Evolutionary conservation across 2,888 invertebrate genomes (phyloP).

Genomic region (Calameuta idolon): DNA sequence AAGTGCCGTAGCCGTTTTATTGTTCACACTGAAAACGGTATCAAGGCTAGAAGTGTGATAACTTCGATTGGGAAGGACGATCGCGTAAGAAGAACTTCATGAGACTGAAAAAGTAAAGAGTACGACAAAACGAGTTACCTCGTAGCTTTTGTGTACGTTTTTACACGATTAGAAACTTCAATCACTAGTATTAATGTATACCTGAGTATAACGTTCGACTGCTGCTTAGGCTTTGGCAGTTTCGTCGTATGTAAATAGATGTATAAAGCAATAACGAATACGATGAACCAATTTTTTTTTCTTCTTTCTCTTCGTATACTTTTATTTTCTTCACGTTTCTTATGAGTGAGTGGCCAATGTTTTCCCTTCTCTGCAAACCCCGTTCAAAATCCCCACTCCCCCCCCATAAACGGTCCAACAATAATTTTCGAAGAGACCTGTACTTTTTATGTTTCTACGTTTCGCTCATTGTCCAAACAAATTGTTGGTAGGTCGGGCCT

Average conservation of each 20-base stretch:
- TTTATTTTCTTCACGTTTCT: conserved; percentile 14
- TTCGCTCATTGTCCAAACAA: conserved; percentile 1
- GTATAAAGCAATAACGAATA: conserved; percentile 54
- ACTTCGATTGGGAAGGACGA: neutral
- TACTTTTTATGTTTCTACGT: neutral
- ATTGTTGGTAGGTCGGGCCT: conserved; percentile 16
- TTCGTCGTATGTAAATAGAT: conserved; percentile 50
- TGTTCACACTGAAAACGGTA: neutral
- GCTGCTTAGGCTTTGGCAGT: conserved; percentile 8
- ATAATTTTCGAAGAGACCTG: neutral
- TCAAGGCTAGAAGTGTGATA: neutral
- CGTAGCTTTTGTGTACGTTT: conserved; percentile 61
- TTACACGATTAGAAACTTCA: conserved; percentile 40
- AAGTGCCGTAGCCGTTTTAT: neutral
- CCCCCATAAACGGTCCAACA: neutral
- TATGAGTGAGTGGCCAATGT: conserved; percentile 34
- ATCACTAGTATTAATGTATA: conserved; percentile 60
- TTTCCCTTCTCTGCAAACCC: neutral
- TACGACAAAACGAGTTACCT: conserved; percentile 62
- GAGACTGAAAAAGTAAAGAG: conserved; percentile 29
- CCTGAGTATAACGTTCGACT: conserved; percentile 34
- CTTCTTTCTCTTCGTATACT: neutral
- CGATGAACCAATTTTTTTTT: conserved; percentile 26
- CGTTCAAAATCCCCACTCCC: neutral
- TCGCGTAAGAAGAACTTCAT: conserved; percentile 20